phyloP scores from a whole-genome alignment of 2,113 vertebrate species.

The Noturus placidus region DNA sequence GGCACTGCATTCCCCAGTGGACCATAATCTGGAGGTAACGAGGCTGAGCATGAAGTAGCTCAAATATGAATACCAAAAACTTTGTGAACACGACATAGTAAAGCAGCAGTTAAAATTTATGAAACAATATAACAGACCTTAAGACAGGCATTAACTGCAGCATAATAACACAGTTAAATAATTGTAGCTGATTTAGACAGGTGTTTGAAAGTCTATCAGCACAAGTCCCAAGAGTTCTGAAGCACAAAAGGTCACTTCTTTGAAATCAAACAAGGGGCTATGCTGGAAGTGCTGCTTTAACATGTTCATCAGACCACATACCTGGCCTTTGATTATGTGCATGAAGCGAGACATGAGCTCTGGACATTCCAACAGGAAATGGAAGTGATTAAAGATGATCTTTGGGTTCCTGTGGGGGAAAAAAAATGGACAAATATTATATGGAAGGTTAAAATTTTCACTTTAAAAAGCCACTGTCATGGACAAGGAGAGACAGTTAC shows the following conservation, averaged over 20 bases:
- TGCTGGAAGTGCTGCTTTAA: neutral
- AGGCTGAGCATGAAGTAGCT: conserved; percentile 54
- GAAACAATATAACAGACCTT: conserved; percentile 60
- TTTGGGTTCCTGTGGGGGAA: conserved; percentile 86
- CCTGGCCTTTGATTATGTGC: conserved; percentile 99
- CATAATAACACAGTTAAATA: conserved; percentile 58
- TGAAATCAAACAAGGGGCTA: conserved; percentile 18
- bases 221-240: conserved; percentile 42
- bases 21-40: conserved; percentile 63
- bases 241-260: conserved; percentile 28
- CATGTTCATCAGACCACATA: conserved; percentile 58
- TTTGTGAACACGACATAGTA: conserved; percentile 47
- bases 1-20: conserved; percentile 56
- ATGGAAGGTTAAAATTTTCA: neutral
- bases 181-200: conserved; percentile 45
- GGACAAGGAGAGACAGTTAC: neutral
- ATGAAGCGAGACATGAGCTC: conserved; percentile 99
- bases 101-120: conserved; percentile 64
- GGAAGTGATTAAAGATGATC: conserved; percentile 99
- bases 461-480: neutral
- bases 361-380: conserved; percentile 97
- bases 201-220: conserved; percentile 58
- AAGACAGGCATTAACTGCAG: conserved; percentile 58
- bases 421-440: conserved; percentile 39
- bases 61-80: conserved; percentile 62